Base-by-base conservation (phyloP, 64 coral and sea anemone genomes). In the Trachythela sp. region DNA sequence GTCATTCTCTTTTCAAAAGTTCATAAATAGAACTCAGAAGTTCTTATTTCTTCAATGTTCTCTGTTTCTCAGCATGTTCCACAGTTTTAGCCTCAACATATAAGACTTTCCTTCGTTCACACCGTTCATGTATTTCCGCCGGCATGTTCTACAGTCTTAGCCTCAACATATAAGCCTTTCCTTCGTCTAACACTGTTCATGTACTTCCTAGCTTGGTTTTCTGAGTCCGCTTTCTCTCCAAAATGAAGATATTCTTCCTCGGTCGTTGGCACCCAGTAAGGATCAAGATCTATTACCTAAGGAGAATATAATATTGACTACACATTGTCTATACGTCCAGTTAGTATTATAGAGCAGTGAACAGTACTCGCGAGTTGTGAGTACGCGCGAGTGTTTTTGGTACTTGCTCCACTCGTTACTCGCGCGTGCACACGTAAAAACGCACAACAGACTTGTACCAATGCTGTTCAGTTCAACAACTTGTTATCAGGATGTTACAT, bases 71-170 rank as follows among this genome's bases (percentile, higher is more conserved):
- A 7, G 95, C 95, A 34, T 94, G 91, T 77, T 97, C 95, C 17
- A 97, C 95, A 22, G 95, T 97, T 59, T 97, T 97, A 52, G 94
- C 93, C 20, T 97, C 95, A 29, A 97, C 93, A 40, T 97, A 97
- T 2, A 97, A 70, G 13, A 93, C 95, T 84, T 97, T 97, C 33
- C 95, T 72, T 83, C 93, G 88, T 7, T 85, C 2, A 97, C 93
- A 29, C 85, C 88, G 89, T 97, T 93, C 95, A 97, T 97, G 88
- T 97, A 97, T 88, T 97, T 97, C n/a, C n/a, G n/a, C n/a, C 95
- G 2, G 95, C 95, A 34, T 94, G 91, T 77, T 97, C 95, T n/a
- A 97, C 95, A 22, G 95, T 97, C 54, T 97, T 97, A 52, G 94
- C 93, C 20, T 97, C 95, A 29, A 97, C 93, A 40, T 97, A 97